phyloP scores from a whole-genome alignment of 1,140 invertebrate species.

The Drosophila ogumai region DNA sequence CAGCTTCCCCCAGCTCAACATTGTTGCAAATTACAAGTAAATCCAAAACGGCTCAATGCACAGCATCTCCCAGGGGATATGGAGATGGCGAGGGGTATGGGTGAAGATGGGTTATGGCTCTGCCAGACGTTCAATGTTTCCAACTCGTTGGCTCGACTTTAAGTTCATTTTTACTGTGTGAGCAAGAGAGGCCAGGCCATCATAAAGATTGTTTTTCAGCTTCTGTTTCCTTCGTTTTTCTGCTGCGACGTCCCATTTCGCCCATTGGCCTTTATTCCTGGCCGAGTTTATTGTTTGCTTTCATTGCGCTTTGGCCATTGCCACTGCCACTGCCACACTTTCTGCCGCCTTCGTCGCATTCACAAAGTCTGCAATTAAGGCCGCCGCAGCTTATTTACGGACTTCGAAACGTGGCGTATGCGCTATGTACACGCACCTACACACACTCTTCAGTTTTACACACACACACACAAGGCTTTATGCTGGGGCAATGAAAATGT shows the following conservation, averaged over 20 bases:
- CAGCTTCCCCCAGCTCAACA: conserved; percentile 50
- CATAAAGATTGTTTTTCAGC: conserved; percentile 64
- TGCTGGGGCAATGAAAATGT: conserved; percentile 58
- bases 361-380: conserved; percentile 61
- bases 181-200: conserved; percentile 47
- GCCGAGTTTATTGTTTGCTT: conserved; percentile 71
- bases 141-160: conserved; percentile 69
- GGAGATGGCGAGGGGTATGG: conserved; percentile 3
- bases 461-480: not conserved
- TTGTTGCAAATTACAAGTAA: conserved; percentile 79
- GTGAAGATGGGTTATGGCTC: conserved; percentile 47
- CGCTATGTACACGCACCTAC: conserved; percentile 29
- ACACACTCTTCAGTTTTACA: not conserved
- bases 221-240: conserved; percentile 20
- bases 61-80: conserved; percentile 23
- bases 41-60: conserved; percentile 72
- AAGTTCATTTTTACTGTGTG: conserved; percentile 66
- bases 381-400: conserved; percentile 66
- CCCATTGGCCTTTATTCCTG: conserved; percentile 60
- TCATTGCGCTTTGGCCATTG: conserved; percentile 49
- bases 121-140: conserved; percentile 73
- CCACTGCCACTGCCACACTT: not conserved
- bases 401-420: conserved; percentile 40
- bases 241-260: conserved; percentile 32
- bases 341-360: not conserved